Conservation (phyloP, 2,113 vertebrate species). For the Sprattus sprattus region DNA sequence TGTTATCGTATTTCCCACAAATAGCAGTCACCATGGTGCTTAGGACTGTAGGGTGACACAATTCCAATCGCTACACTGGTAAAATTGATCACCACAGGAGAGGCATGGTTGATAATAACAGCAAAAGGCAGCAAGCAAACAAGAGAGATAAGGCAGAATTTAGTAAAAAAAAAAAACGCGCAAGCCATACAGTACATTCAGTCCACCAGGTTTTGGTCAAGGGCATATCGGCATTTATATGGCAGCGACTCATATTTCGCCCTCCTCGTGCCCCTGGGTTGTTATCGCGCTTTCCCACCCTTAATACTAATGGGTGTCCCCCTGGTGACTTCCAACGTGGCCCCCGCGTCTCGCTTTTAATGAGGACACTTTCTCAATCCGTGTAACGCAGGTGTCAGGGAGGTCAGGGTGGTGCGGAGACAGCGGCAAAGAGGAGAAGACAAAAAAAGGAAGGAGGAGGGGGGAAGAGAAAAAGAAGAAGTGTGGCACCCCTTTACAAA, state of each 20-base stretch:
- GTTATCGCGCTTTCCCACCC: constrained; percentile 34
- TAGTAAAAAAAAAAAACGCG: neutral
- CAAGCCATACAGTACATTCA: neutral
- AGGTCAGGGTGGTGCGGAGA: constrained; percentile 47
- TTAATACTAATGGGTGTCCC: constrained; percentile 51
- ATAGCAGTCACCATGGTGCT: neutral
- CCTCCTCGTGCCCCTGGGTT: neutral
- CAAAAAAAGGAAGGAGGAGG: neutral
- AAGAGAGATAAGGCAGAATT: neutral
- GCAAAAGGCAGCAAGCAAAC: neutral
- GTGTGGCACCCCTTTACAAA: neutral
- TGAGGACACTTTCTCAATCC: constrained; percentile 44
- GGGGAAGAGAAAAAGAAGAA: neutral
- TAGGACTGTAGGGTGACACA: too few species aligned
- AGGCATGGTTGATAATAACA: neutral
- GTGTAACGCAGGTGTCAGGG: constrained; percentile 34
- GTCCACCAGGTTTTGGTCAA: neutral
- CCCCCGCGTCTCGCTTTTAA: constrained; percentile 41
- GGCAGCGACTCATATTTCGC: neutral
- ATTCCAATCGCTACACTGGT: too few species aligned
- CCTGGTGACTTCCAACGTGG: constrained; percentile 32
- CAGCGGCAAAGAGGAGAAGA: neutral
- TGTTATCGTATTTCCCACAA: neutral
- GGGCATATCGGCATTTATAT: neutral
- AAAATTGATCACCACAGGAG: neutral